Percentiles rank a stretch among this genome's conserved stretches.
Conservation (phyloP, 2,888 invertebrate genomes). For the Candidula unifasciata region DNA sequence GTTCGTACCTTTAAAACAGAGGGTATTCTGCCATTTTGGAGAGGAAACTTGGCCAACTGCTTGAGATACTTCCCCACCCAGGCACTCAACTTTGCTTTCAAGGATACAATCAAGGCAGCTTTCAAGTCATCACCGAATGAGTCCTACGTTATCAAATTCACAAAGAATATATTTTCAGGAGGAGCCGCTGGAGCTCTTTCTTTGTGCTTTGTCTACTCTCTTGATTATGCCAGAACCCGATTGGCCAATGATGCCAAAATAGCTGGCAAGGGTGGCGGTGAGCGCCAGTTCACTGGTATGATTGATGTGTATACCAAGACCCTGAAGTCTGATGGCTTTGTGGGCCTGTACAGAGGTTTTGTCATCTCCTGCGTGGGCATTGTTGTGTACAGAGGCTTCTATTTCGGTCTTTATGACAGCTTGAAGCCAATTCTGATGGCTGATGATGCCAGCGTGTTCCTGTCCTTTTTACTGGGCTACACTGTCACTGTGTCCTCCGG, state of each 20-base stretch:
- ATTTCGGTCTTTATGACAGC: slow-evolving; percentile 78
- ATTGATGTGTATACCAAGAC: slow-evolving; percentile 77
- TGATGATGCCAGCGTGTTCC: slow-evolving; percentile 68
- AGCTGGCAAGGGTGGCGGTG: slow-evolving; percentile 73
- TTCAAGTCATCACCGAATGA: slow-evolving; percentile 80
- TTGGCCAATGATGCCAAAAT: slow-evolving; percentile 77
- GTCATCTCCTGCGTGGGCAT: slow-evolving; percentile 77
- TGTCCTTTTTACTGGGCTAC: slow-evolving; percentile 75
- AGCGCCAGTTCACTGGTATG: slow-evolving; percentile 94
- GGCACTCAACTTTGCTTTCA: slow-evolving; percentile 79
- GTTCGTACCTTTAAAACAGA: slow-evolving; percentile 73
- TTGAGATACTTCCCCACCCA: slow-evolving; percentile 80
- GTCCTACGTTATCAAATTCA: slow-evolving; percentile 76
- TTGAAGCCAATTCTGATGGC: slow-evolving; percentile 76
- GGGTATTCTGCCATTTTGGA: slow-evolving; percentile 86
- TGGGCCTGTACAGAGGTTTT: slow-evolving; percentile 78
- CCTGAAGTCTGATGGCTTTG: slow-evolving; percentile 75
- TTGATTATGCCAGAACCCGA: slow-evolving; percentile 77
- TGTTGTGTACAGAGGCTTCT: slow-evolving; percentile 78
- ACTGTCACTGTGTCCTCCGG: slow-evolving; percentile 91
- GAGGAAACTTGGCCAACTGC: slow-evolving; percentile 95
- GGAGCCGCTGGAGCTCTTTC: slow-evolving; percentile 77
- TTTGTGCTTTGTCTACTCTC: slow-evolving; percentile 77
- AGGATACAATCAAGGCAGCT: slow-evolving; percentile 91
- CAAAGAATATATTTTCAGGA: slow-evolving; percentile 85